Conservation (phyloP, 2,113 vertebrate genomes). For the Triplophysa rosa region DNA sequence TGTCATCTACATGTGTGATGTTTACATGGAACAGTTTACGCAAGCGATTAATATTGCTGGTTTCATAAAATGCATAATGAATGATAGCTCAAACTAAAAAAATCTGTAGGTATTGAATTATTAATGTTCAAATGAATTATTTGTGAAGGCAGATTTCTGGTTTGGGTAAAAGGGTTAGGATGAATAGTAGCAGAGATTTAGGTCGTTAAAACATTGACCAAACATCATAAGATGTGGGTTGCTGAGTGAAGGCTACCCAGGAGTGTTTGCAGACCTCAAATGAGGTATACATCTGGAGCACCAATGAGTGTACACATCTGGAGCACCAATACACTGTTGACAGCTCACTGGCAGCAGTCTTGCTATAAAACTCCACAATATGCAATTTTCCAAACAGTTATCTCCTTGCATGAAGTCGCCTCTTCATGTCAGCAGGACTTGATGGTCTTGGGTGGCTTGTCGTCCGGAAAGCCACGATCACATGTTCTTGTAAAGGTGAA, state of each 20-base stretch:
- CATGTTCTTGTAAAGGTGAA: conserved; percentile 5
- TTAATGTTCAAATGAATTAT: neutral
- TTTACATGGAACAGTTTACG: no score
- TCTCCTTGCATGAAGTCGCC: conserved; percentile 52
- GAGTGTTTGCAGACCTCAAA: conserved; percentile 21
- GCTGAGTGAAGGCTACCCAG: conserved; percentile 28
- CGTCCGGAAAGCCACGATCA: neutral
- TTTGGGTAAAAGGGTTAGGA: conserved; percentile 12
- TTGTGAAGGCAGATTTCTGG: neutral
- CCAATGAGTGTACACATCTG: conserved; percentile 32
- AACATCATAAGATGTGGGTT: conserved; percentile 34
- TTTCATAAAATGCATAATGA: neutral
- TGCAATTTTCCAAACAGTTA: conserved; percentile 31
- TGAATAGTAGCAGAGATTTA: conserved; percentile 13
- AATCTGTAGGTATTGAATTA: neutral
- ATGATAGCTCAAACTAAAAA: neutral
- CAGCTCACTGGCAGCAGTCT: conserved; percentile 16
- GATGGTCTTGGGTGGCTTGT: conserved; percentile 4
- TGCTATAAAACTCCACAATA: conserved; percentile 6
- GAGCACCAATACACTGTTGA: neutral
- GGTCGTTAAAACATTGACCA: conserved; percentile 20
- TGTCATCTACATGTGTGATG: no score
- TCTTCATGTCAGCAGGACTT: conserved; percentile 21
- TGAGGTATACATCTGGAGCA: conserved; percentile 33
- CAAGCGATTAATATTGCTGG: no score